Evolutionary conservation across 2,797 vertebrate species (phyloP), one percentile per base, ranked within the genome.

Genomic region (Amazonetta brasiliensis): DNA sequence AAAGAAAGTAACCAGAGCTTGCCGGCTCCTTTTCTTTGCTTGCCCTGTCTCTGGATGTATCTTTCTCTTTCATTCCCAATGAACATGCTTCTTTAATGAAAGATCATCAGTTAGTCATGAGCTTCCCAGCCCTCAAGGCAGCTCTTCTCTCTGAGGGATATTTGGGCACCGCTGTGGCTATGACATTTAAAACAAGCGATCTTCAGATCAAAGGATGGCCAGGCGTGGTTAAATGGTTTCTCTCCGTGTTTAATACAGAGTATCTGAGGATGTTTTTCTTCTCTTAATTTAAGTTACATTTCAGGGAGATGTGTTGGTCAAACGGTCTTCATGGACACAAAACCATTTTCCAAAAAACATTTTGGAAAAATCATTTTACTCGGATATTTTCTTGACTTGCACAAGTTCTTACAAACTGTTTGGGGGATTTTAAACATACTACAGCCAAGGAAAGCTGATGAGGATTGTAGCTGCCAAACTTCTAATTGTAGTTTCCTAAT

Each of bases 401-500:
- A 59, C 48, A 72, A 69, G 59, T 92, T 90, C 58, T 89, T 89
- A 64, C 72, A 92, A 72, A 66, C 90, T 92, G 54, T 77, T 95
- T 90, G 77, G 76, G 55, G 75, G 72, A 46, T n/a, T 72, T 76
- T 95, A 95, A 96, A 92, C 95, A 81, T 77, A 78, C 80, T 84
- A 62, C 90, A 92, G 69, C 50, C 77, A 75, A 90, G 78, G 66
- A 89, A 93, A 96, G 83, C 89, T 96, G 87, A 79, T 79, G 85
- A 31, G 43, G 73, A 79, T 62, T 0, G 0, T 73, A 89, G 58
- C 84, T 90, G 94, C 93, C 92, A 93, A 56, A 75, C 85, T 89
- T 94, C 78, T 87, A 92, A 92, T 81, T 92, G 64, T 33, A 69
- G 37, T 67, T 92, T 91, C 5, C 5, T 91, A 74, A 94, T 87